Conservation (phyloP, 2,888 invertebrate species). For the Drosophila birchii region DNA sequence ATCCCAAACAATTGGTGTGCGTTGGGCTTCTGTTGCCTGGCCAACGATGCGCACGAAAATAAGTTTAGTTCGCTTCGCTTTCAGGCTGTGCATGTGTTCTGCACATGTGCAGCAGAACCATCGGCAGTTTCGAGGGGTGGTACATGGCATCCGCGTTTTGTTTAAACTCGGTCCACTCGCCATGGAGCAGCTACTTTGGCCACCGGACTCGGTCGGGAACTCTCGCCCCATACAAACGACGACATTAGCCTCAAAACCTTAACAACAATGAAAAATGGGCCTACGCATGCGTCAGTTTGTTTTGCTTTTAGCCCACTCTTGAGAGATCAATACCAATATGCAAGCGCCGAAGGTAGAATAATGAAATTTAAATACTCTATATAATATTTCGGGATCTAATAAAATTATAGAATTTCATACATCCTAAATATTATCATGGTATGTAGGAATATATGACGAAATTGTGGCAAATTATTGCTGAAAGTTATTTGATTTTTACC, state of each 20-base stretch:
- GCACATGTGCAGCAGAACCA: conserved; percentile 54
- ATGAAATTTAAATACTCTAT: neutral
- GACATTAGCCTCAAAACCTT: conserved; percentile 73
- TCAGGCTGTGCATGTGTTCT: conserved; percentile 62
- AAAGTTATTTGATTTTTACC: neutral
- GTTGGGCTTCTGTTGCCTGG: conserved; percentile 33
- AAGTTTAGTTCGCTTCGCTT: conserved; percentile 61
- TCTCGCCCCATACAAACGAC: conserved; percentile 67
- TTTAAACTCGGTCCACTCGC: conserved; percentile 10
- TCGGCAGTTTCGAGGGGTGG: conserved; percentile 33
- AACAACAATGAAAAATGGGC: conserved; percentile 38
- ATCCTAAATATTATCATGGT: neutral
- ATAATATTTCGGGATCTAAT: too few species aligned
- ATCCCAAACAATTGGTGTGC: conserved; percentile 63
- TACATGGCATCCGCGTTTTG: conserved; percentile 39
- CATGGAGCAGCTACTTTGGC: conserved; percentile 32
- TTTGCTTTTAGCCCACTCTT: conserved; percentile 41
- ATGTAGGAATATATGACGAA: neutral
- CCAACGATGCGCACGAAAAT: conserved; percentile 68
- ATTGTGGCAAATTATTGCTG: neutral
- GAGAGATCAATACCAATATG: conserved; percentile 19
- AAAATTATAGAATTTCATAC: neutral
- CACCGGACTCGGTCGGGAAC: conserved; percentile 10
- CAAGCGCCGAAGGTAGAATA: neutral
- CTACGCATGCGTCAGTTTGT: conserved; percentile 64